A percentile compares a stretch with the other conserved stretches of the same genome.
Conservation (phyloP, 2,888 invertebrate genomes). For the Theretra japonica region DNA sequence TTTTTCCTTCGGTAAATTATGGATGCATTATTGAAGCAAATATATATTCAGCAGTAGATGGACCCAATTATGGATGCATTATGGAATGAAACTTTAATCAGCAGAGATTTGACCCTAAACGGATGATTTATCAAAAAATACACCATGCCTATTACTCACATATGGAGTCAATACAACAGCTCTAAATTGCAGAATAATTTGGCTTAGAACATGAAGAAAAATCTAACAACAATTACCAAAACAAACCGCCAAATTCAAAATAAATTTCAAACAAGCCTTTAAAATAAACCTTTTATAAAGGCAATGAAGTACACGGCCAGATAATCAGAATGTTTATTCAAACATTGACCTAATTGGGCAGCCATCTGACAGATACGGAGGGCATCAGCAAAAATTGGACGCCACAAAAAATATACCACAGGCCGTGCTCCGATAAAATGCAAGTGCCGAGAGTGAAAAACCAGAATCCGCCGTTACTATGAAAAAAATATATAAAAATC, state of each 20-base stretch:
- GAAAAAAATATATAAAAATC: constrained; percentile 35
- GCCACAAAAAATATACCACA: constrained; percentile 38
- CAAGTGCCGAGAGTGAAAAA: constrained; percentile 47
- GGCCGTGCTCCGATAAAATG: constrained; percentile 37
- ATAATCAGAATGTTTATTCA: constrained; percentile 21
- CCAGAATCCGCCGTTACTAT: constrained; percentile 38
- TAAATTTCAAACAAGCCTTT: background rate
- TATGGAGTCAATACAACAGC: too few relatives aligned
- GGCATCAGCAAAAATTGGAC: constrained; percentile 39
- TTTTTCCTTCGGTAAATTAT: too few relatives aligned
- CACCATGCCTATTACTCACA: too few relatives aligned
- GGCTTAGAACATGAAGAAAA: too few relatives aligned
- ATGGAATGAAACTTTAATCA: too few relatives aligned
- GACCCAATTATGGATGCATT: too few relatives aligned
- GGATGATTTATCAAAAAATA: too few relatives aligned
- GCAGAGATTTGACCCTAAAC: too few relatives aligned
- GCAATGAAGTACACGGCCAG: background rate
- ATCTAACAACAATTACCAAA: background rate
- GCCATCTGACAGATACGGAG: constrained; percentile 22
- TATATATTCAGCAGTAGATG: too few relatives aligned
- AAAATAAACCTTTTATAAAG: background rate
- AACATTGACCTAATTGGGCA: constrained; percentile 28
- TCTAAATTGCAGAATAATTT: too few relatives aligned
- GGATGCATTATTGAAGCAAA: too few relatives aligned
- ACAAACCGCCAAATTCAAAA: background rate